Evolutionary conservation across 2,888 invertebrate species (phyloP).

Genomic region (Clepsis dumicolana): DNA sequence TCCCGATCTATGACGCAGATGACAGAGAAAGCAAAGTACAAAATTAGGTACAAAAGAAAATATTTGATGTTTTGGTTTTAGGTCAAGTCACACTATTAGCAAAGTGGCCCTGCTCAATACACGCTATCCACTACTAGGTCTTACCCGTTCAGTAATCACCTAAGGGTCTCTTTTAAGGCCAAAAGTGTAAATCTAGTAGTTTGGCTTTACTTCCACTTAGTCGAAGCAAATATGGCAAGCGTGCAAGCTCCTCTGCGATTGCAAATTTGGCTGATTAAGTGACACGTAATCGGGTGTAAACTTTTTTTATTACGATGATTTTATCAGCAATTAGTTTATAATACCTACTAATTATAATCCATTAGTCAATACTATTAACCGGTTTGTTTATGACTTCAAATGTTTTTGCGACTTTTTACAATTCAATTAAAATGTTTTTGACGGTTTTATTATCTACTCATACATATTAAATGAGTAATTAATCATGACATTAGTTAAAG

Average conservation of each 20-base stretch:
- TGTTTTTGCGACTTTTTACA: constrained; percentile 1
- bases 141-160: neutral
- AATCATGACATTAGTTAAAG: neutral
- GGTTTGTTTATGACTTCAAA: neutral
- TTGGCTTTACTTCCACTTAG: neutral
- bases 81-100: no score
- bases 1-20: neutral
- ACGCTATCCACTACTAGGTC: no score
- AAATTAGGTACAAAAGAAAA: no score
- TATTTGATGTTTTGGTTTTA: no score
- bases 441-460: neutral
- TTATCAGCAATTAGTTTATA: neutral
- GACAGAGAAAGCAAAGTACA: neutral
- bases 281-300: constrained; percentile 6
- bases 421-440: constrained; percentile 1
- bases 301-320: constrained; percentile 4
- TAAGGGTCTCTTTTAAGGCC: neutral
- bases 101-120: no score
- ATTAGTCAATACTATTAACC: neutral
- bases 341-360: neutral
- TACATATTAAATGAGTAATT: neutral
- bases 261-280: neutral
- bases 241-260: neutral
- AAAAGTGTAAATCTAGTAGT: neutral
- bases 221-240: neutral